phyloP scores from a whole-genome alignment of 2,113 vertebrate species.

The Coptodon bakossiorum region DNA sequence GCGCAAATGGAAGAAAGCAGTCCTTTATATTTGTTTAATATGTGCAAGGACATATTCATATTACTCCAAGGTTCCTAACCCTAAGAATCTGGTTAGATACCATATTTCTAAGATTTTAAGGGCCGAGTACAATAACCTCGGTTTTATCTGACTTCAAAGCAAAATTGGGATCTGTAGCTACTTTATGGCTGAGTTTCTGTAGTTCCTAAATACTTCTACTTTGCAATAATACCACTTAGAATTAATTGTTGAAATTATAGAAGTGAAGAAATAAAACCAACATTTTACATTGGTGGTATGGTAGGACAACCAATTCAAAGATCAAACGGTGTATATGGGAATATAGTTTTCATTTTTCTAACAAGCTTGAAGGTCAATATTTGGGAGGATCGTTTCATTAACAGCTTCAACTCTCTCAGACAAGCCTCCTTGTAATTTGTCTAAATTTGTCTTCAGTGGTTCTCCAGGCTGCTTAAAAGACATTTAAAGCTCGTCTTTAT shows the following conservation, averaged over 20 bases:
- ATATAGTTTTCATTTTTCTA: neutral
- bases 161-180: neutral
- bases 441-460: neutral
- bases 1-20: accelerated
- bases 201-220: neutral
- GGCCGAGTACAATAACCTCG: neutral
- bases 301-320: neutral
- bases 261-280: neutral
- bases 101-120: neutral
- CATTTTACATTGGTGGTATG: neutral
- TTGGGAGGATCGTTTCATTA: neutral
- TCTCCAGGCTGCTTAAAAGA: neutral
- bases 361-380: neutral
- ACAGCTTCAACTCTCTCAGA: neutral
- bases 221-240: neutral
- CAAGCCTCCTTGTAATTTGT: neutral
- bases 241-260: neutral
- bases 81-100: accelerated
- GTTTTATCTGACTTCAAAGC: neutral
- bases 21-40: neutral
- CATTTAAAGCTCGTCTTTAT: neutral
- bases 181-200: neutral
- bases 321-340: neutral
- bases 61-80: neutral
- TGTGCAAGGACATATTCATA: accelerated